phyloP scores from a whole-genome alignment of 2,797 vertebrate genomes.

The Dromococcyx pavoninus region DNA sequence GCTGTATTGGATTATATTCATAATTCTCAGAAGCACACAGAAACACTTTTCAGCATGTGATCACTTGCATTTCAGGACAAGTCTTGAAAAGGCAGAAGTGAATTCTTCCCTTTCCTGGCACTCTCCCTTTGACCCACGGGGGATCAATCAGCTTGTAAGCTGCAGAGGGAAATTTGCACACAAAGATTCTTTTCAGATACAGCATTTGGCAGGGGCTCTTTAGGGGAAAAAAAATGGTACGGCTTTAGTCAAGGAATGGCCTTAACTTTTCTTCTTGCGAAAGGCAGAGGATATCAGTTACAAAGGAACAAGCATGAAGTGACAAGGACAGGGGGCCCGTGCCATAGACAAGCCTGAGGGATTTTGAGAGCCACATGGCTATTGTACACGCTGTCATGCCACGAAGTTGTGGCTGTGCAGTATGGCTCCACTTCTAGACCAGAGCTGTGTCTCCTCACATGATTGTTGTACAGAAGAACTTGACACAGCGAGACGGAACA shows the following conservation, averaged over 20 bases:
- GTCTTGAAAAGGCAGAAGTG: not conserved
- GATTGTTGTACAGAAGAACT: not conserved
- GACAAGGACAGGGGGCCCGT: not conserved
- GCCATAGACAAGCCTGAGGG: not conserved
- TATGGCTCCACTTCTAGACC: not conserved
- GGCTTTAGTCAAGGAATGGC: not conserved
- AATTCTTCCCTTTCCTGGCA: slow-evolving; percentile 46
- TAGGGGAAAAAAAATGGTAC: not conserved
- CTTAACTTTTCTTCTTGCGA: not conserved
- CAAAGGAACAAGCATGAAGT: not conserved
- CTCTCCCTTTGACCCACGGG: slow-evolving; percentile 19
- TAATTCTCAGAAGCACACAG: slow-evolving; percentile 11
- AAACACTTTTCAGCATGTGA: not conserved
- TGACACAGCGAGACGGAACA: not conserved
- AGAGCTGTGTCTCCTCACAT: fast-evolving
- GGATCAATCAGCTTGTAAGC: slow-evolving; percentile 14
- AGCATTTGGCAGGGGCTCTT: not conserved
- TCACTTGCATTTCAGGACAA: not conserved
- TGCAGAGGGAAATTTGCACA: not conserved
- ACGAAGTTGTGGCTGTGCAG: not conserved
- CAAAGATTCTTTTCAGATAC: slow-evolving; percentile 32
- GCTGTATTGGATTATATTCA: slow-evolving; percentile 10
- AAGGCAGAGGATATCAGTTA: not conserved
- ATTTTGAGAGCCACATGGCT: fast-evolving
- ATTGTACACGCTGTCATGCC: fast-evolving